These are phyloP conservation scores for Altica lythri DNA, from an alignment of 2,888 invertebrate genomes.

Conservation along the genomic window DNA sequence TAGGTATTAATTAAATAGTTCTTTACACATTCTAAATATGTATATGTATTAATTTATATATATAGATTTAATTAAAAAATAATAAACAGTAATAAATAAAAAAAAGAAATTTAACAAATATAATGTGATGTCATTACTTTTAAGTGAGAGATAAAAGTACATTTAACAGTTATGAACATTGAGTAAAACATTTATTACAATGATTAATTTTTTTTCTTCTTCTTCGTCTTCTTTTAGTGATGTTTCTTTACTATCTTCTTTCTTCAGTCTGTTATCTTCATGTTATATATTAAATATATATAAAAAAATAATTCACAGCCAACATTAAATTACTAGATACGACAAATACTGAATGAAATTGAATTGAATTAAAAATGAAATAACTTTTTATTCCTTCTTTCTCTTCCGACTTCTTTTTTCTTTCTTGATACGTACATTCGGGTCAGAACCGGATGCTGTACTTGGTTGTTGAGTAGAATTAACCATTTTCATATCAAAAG, in stretches of 20 bases:
- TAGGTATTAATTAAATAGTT: neutral
- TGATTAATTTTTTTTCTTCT: too few relatives aligned
- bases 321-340: neutral
- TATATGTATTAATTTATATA: too few relatives aligned
- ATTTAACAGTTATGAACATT: too few relatives aligned
- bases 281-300: slow-evolving; percentile 3
- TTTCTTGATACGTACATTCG: slow-evolving; percentile 12
- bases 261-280: neutral
- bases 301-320: slow-evolving; percentile 14
- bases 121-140: neutral
- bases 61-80: neutral
- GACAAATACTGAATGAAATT: neutral
- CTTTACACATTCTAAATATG: too few relatives aligned
- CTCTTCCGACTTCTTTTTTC: slow-evolving; percentile 28
- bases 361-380: neutral
- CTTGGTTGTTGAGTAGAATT: slow-evolving; percentile 19
- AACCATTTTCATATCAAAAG: slow-evolving; percentile 33
- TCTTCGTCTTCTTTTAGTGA: neutral
- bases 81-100: neutral
- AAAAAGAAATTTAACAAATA: neutral
- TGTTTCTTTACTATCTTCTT: neutral
- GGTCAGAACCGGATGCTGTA: neutral
- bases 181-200: too few relatives aligned
- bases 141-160: neutral
- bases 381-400: slow-evolving; percentile 17